phyloP scores from a whole-genome alignment of 2,797 vertebrate genomes.

The Hoplostethus mediterraneus region DNA sequence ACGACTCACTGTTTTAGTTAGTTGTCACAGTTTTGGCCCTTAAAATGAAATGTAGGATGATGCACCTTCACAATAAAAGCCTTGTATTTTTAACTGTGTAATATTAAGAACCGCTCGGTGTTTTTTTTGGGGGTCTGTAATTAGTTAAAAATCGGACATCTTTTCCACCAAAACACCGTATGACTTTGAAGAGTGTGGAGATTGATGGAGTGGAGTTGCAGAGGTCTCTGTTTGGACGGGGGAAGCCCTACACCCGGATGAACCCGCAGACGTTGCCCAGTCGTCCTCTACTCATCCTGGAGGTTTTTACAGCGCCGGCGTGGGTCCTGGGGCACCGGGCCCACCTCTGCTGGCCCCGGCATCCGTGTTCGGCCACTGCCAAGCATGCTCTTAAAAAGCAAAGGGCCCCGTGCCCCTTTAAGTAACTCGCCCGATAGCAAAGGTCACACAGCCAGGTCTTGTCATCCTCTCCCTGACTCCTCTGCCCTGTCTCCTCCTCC shows the following conservation, averaged over 20 bases:
- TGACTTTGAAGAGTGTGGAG: conserved; percentile 74
- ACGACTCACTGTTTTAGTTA: neutral
- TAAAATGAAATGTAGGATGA: neutral
- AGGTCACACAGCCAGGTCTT: conserved; percentile 87
- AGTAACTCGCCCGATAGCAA: conserved; percentile 82
- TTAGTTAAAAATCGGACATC: conserved; percentile 48
- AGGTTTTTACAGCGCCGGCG: conserved; percentile 62
- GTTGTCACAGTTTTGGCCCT: conserved; percentile 1
- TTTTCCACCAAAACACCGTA: conserved; percentile 43
- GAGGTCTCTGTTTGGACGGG: conserved; percentile 62
- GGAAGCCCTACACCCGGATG: neutral
- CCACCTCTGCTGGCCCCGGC: conserved; percentile 77
- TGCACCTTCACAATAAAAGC: neutral
- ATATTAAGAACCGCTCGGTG: neutral
- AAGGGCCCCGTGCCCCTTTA: conserved; percentile 82
- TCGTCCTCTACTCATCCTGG: conserved; percentile 78
- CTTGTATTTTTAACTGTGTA: neutral
- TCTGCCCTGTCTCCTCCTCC: conserved; percentile 77
- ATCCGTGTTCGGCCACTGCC: conserved; percentile 79
- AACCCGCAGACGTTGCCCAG: conserved; percentile 57
- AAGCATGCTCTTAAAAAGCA: conserved; percentile 81
- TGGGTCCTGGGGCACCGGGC: conserved; percentile 65
- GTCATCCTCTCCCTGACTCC: conserved; percentile 82
- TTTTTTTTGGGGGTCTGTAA: conserved; percentile 19
- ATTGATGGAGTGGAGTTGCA: conserved; percentile 54